These are phyloP conservation scores for Ictalurus furcatus DNA, from an alignment of 2,113 vertebrate species.

Conservation along the genomic window DNA sequence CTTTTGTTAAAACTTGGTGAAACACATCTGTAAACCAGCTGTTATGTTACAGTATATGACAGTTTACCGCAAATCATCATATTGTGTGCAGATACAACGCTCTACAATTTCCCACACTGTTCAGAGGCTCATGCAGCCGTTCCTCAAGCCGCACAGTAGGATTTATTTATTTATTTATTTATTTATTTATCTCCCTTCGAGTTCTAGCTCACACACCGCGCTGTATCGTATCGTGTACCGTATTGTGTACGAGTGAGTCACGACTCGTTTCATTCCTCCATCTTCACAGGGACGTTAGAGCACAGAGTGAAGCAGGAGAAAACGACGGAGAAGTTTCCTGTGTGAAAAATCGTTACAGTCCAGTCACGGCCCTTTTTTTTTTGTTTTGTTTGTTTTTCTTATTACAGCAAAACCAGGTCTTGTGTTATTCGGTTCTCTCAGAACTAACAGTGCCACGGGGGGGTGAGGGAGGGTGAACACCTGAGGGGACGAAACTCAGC, in stretches of 20 bases:
- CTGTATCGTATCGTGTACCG: neutral
- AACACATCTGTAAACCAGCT: no score
- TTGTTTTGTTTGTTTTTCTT: neutral
- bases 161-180: neutral
- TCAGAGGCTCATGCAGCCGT: no score
- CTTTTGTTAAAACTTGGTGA: no score
- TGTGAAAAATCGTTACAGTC: neutral
- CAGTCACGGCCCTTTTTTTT: neutral
- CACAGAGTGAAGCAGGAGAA: neutral
- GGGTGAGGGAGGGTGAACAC: neutral
- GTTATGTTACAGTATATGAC: no score
- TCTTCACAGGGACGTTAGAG: neutral
- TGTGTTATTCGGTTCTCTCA: neutral
- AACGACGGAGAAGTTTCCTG: neutral
- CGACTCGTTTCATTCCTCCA: neutral
- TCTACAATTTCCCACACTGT: no score
- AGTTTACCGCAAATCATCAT: no score
- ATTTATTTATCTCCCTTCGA: neutral
- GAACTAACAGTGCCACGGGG: neutral
- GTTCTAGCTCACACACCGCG: neutral
- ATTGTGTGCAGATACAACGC: no score
- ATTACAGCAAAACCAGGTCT: neutral
- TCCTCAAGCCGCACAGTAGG: neutral
- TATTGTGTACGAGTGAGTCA: neutral
- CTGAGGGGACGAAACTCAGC: slow-evolving; percentile 16